Base-by-base conservation (phyloP, 2,888 invertebrate species). In the Ichneumon xanthorius region DNA sequence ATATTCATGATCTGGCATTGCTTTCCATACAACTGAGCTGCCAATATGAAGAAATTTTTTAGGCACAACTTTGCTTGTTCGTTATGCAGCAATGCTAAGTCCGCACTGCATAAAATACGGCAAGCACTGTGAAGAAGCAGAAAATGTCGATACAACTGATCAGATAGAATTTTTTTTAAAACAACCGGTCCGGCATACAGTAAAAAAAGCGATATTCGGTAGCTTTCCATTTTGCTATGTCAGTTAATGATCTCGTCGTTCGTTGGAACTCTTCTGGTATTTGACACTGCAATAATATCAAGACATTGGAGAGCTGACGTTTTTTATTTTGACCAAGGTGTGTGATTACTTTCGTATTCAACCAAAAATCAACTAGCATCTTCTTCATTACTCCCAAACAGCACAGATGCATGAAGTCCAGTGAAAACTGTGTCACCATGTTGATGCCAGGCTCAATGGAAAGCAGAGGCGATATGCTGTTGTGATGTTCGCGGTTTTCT, bases 1-100 rank as follows among this genome's bases (percentile, higher is more conserved):
- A 92, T 87, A 88, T 93, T 93, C 70, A 90, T n/a, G 11, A 76
- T 67, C 45, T 76, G 80, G 16, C 58, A 45, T 16, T 75, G 30
- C 14, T 9, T 14, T 4, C 84, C 80, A 50, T 83, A 83, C 14
- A 78, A 50, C 48, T 16, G 14, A 3, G 50, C 14, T 61, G 78
- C 45, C 9, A 70, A 22, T 14, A 53, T 70, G 22, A 78, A 79
- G 16, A 50, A 82, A 55, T 37, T 79, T 68, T 45, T 3, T 6
- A 82, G 50, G 72, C 58, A 85, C 16, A 19, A 6, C 26, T 73
- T 85, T 40, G 82, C 82, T 30, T 78, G n/a, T 4, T 67, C 22
- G 14, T 71, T 55, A 48, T 78, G 78, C 2, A 0, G 26, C 4
- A 68, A 26, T 48, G 75, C 71, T 22, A 50, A 63, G 9, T 72